phyloP scores from a whole-genome alignment of 2,888 invertebrate genomes.

The Andrena haemorrhoa region DNA sequence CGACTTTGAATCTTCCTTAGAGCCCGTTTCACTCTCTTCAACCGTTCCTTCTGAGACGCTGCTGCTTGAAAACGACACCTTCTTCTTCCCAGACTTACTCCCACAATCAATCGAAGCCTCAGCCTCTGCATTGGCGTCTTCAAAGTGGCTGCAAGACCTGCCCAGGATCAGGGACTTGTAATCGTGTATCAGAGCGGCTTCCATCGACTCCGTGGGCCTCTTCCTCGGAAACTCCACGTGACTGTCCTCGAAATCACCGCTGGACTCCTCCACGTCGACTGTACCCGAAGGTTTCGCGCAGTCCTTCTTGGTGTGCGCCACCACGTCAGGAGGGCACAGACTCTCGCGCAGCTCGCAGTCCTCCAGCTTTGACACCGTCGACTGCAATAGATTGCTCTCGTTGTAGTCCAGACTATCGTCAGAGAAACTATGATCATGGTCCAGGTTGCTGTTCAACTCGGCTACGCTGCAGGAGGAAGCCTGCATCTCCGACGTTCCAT shows the following conservation, averaged over 20 bases:
- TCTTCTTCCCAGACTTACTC: slow-evolving; percentile 60
- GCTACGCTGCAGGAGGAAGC: not conserved
- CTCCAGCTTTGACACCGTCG: slow-evolving; percentile 14
- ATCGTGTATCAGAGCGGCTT: slow-evolving; percentile 53
- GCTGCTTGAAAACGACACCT: slow-evolving; percentile 67
- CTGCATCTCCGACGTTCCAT: not conserved
- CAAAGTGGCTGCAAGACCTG: slow-evolving; percentile 36
- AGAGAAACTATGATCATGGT: slow-evolving; percentile 75
- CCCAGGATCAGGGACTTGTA: slow-evolving; percentile 74
- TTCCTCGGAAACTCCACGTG: slow-evolving; percentile 71
- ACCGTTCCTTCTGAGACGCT: slow-evolving; percentile 33
- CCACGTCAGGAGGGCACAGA: slow-evolving; percentile 78
- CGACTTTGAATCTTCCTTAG: slow-evolving; percentile 30
- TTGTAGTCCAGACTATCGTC: slow-evolving; percentile 78
- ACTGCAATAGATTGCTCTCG: slow-evolving; percentile 25
- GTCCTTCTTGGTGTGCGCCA: slow-evolving; percentile 77
- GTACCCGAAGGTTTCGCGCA: not conserved
- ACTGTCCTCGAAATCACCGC: slow-evolving; percentile 69
- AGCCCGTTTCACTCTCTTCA: not conserved
- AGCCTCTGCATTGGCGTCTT: slow-evolving; percentile 20
- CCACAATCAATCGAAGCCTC: not conserved
- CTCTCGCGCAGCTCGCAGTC: slow-evolving; percentile 42
- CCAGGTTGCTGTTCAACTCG: slow-evolving; percentile 45
- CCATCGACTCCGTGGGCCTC: slow-evolving; percentile 38
- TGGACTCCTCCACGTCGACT: slow-evolving; percentile 23